A percentile compares a stretch with the other conserved stretches of the same genome.
Evolutionary conservation across 2,888 invertebrate species (phyloP).

Genomic region (Frankliniella intonsa): DNA sequence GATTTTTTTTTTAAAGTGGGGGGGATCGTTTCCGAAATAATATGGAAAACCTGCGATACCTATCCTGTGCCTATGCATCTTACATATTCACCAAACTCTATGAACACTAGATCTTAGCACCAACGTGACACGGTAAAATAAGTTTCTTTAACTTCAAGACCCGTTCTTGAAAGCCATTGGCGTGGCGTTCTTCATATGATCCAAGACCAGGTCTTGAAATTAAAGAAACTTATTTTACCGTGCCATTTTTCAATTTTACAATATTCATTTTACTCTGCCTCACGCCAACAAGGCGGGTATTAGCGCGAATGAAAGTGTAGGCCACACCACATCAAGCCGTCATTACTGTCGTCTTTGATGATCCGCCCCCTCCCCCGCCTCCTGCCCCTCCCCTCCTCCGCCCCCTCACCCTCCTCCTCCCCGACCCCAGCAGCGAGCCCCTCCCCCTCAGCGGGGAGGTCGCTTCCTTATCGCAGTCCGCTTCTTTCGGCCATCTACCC

Average conservation of each 20-base stretch:
- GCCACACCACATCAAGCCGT: neutral
- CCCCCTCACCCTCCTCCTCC: neutral
- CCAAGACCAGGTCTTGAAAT: too few species aligned
- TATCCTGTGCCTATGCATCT: too few species aligned
- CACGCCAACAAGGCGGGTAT: neutral
- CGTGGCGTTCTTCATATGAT: too few species aligned
- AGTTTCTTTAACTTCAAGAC: too few species aligned
- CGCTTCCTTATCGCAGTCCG: slow-evolving; percentile 7
- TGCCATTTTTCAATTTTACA: neutral
- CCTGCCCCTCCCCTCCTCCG: too few species aligned
- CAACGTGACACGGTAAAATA: too few species aligned
- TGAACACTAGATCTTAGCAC: too few species aligned
- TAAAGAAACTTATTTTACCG: neutral
- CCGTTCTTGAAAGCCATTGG: too few species aligned
- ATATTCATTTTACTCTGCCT: neutral
- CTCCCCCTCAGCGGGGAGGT: neutral
- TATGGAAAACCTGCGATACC: too few species aligned
- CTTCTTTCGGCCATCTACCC: slow-evolving; percentile 16
- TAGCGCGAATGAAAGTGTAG: neutral
- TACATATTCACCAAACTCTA: too few species aligned
- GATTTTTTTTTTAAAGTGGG: too few species aligned
- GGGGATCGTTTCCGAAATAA: too few species aligned
- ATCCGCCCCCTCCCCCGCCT: neutral
- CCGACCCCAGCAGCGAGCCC: neutral
- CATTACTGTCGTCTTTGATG: slow-evolving; percentile 24